Conservation (phyloP, 2,888 invertebrate genomes). For the Ochlodes sylvanus region DNA sequence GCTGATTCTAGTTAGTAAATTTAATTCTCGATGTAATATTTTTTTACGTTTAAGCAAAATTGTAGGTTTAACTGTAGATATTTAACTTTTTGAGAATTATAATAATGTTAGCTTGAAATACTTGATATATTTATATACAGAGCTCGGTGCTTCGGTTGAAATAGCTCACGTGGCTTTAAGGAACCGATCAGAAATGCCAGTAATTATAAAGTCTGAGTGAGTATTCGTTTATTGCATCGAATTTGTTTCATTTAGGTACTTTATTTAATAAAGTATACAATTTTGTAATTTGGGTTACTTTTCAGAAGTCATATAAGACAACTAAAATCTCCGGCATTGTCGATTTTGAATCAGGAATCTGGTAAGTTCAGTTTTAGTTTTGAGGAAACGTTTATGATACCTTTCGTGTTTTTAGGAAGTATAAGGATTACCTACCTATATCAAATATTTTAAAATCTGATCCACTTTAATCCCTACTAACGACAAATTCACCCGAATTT, state of each 20-base stretch:
- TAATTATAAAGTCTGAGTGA: conserved; percentile 26
- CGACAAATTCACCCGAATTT: no score
- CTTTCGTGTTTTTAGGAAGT: no score
- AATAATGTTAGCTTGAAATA: no score
- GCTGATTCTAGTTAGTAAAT: no score
- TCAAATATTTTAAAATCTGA: no score
- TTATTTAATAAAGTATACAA: background rate
- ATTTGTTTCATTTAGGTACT: no score
- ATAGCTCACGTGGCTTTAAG: conserved; percentile 30
- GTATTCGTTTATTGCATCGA: background rate
- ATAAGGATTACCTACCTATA: no score
- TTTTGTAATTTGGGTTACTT: background rate
- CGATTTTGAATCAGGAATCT: conserved; percentile 15
- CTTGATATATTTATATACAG: background rate
- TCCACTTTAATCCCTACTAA: no score
- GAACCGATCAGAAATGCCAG: conserved; percentile 19
- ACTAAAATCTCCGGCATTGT: background rate
- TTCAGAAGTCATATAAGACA: conserved; percentile 1
- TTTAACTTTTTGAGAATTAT: no score
- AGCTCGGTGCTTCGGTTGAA: conserved; percentile 27
- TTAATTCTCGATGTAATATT: no score
- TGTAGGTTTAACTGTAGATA: no score
- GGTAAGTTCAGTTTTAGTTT: conserved; percentile 8
- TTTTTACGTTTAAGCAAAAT: no score
- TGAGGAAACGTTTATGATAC: background rate